A percentile compares a stretch with the other conserved stretches of the same genome.
Evolutionary conservation across 2,113 vertebrate genomes (phyloP).

Genomic region (Gasterosteus aculeatus): DNA sequence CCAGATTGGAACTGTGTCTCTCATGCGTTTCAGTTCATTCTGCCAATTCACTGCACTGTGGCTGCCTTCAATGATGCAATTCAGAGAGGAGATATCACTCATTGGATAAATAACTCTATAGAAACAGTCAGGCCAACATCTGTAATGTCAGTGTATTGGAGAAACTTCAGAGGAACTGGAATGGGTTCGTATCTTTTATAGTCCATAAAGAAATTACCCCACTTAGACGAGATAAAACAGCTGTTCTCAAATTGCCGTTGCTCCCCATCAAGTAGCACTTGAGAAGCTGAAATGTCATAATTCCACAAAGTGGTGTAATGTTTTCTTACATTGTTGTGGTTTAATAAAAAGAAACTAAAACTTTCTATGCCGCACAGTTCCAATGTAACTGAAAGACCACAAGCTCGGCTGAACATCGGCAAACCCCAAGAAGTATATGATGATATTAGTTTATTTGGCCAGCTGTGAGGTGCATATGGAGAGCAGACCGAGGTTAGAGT

Average conservation of each 20-base stretch:
- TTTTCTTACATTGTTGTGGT: constrained; percentile 9
- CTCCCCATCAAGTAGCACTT: constrained; percentile 11
- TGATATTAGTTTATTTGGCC: constrained; percentile 47
- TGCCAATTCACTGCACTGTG: background rate
- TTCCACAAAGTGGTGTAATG: background rate
- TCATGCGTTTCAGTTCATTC: constrained; percentile 31
- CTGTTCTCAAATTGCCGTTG: constrained; percentile 22
- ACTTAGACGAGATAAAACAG: constrained; percentile 34
- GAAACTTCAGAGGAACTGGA: constrained; percentile 18
- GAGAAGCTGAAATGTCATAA: constrained; percentile 5
- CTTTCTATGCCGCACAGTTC: constrained; percentile 15
- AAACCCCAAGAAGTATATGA: constrained; percentile 41
- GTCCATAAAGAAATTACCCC: constrained; percentile 10
- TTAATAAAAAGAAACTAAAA: constrained; percentile 11
- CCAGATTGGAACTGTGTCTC: constrained; percentile 41
- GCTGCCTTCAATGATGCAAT: constrained; percentile 27
- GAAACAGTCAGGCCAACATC: constrained; percentile 35
- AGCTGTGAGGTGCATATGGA: constrained; percentile 51
- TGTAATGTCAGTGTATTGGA: constrained; percentile 27
- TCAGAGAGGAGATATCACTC: constrained; percentile 38
- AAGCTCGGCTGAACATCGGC: constrained; percentile 33
- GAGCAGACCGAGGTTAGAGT: constrained; percentile 55
- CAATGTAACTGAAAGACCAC: constrained; percentile 37
- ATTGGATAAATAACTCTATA: constrained; percentile 24
- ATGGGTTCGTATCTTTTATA: constrained; percentile 2